A percentile compares a stretch with the other conserved stretches of the same genome.
phyloP scores from a whole-genome alignment of 2,888 invertebrate genomes.

The Scaeva pyrastri region DNA sequence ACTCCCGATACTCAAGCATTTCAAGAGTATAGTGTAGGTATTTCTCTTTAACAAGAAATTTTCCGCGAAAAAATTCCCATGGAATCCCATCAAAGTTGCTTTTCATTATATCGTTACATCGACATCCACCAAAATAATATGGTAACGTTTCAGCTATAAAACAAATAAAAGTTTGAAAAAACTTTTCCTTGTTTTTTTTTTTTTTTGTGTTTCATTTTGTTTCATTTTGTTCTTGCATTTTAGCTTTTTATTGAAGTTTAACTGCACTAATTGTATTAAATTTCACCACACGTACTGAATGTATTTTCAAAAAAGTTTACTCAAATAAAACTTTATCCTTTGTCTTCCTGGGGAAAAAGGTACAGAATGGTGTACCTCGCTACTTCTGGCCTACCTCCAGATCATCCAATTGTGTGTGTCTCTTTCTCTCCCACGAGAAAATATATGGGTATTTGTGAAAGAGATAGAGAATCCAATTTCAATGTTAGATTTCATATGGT shows the following conservation, averaged over 20 bases:
- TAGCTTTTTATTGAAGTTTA: constrained; percentile 10
- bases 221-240: constrained; percentile 18
- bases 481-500: constrained; percentile 29
- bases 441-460: background rate
- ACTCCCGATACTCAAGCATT: background rate
- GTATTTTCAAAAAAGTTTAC: constrained; percentile 5
- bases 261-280: constrained; percentile 36
- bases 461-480: background rate
- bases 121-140: constrained; percentile 4
- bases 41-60: background rate
- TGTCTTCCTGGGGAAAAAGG: constrained; percentile 15
- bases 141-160: constrained; percentile 2
- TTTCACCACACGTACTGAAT: constrained; percentile 16
- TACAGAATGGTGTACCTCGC: background rate
- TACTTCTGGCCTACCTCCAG: background rate
- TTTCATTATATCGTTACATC: too few relatives aligned
- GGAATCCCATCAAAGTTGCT: background rate
- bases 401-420: too few relatives aligned
- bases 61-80: background rate
- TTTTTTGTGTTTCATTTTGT: too few relatives aligned
- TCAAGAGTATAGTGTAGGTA: too few relatives aligned
- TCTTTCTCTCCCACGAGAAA: background rate
- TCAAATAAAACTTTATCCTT: constrained; percentile 42
- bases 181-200: background rate
- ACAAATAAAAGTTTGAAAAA: constrained; percentile 12